Base-by-base conservation (phyloP, 2,113 vertebrate genomes). In the Nycticebus coucang region DNA sequence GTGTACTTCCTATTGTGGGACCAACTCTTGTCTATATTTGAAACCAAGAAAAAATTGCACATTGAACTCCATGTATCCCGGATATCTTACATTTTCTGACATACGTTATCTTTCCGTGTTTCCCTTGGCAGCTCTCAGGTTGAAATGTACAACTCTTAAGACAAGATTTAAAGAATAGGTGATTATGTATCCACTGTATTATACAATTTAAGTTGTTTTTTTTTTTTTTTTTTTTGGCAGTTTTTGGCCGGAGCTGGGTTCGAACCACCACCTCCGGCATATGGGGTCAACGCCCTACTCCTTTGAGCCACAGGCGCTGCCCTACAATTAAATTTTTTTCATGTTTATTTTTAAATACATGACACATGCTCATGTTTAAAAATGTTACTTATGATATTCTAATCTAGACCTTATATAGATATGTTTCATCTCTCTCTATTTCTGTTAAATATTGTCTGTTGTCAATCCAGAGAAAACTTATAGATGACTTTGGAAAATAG, bases 31-130 rank as follows among this genome's bases (percentile, higher is more conserved):
- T 57, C 41, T 89, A 0, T 64, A 87, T 87, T 78, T 91, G 24
- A 96, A 91, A 93, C 17, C 64, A 74, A 68, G 89, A 91, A 96
- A 89, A 33, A 93, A 66, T 94, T 88, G 81, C 26, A 35, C 18
- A 64, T 86, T 57, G 59, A 83, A 88, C 71, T 88, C 0, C 62
- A 14, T 64, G 33, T 68, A 75, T 89, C 21, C 64, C 94, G 95
- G 69, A 62, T 33, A 85, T 93, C n/a, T 72, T 60, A 22, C 8
- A 26, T 94, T 96, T 97, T 83, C 88, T 92, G 55, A 60, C 87
- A 72, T 60, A 55, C n/a, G 41, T 50, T 41, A 10, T 1, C 13
- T 85, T 93, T 82, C 5, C 57, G 93, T 11, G 74, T 95, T 98
- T 91, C 78, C 79, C 33, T 45, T 64, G 11, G 59, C 24, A 85